Evolutionary conservation across 2,113 vertebrate genomes (phyloP), one percentile per base, ranked within the genome.

Genomic region (Platichthys flesus): DNA sequence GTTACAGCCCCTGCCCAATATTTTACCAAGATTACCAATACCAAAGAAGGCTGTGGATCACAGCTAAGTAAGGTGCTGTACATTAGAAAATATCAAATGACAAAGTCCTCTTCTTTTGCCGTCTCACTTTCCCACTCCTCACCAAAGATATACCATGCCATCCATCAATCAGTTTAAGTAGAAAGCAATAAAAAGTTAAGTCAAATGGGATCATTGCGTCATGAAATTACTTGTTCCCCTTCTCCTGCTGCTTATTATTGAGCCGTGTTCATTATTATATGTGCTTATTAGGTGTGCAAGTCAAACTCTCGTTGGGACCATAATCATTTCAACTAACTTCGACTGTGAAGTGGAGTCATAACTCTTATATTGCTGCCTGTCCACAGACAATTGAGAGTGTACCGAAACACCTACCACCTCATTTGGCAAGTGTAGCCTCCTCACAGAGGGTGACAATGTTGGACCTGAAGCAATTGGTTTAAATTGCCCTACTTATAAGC

Each of bases 371-470:
- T 77, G 73, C 77, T 71, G 57, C 67, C 65, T 49, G 51, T 65
- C 71, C 65, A 63, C 23, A 67, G 72, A 82, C 69, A 72, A 51
- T 58, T 74, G 47, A 61, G 54, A 37, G 37, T 23, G 67, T 49
- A 31, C 52, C 78, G 78, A 71, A 74, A 77, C 58, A 83, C 51
- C 74, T 67, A 83, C 47, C 76, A 76, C 51, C 65, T 77, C 68
- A 78, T 82, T 89, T 88, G 78, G 67, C 75, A 86, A 67, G 76
- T 37, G 49, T 37, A 77, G 51, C 54, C 63, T 83, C 55, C 63
- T 79, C 57, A 77, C 58, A 63, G 62, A 71, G 58, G 37, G 28
- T 61, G 78, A 78, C 77, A 62, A 14, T 23, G 40, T 37, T 75
- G 61, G 64, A 85, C 56, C 60, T 70, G 58, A 84, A 79, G 81